Evolutionary conservation across 2,113 vertebrate genomes (phyloP).

Genomic region (Micromys minutus): DNA sequence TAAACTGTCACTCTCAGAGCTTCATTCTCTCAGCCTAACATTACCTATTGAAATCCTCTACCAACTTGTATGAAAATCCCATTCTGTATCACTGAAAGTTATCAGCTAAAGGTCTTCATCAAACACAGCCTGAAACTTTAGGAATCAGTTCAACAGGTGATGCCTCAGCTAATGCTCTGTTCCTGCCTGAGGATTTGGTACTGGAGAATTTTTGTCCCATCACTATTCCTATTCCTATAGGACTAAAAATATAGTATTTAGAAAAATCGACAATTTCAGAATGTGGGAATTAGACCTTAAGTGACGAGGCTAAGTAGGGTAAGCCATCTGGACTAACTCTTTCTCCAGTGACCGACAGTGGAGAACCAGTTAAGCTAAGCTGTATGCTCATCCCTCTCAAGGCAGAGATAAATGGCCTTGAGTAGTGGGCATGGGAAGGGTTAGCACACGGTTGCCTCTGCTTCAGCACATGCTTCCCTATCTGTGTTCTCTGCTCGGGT

Average conservation of each 20-base stretch:
- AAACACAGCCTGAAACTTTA: constrained; percentile 41
- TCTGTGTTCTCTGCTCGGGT: background rate
- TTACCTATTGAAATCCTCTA: background rate
- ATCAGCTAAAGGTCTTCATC: constrained; percentile 41
- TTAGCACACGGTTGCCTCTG: background rate
- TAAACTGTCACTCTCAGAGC: background rate
- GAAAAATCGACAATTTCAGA: constrained; percentile 35
- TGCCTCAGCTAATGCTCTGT: constrained; percentile 35
- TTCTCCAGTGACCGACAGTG: background rate
- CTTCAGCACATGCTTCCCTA: background rate
- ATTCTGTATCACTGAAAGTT: constrained; percentile 25
- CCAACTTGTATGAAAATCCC: background rate
- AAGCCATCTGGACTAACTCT: background rate
- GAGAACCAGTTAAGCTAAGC: background rate
- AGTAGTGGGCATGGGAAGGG: background rate
- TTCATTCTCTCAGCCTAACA: background rate
- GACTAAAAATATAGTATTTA: constrained; percentile 23
- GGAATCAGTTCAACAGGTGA: constrained; percentile 16
- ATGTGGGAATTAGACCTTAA: constrained; percentile 15
- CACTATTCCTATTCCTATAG: background rate
- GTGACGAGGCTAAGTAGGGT: constrained; percentile 2
- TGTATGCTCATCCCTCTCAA: background rate
- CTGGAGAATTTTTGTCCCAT: constrained; percentile 6
- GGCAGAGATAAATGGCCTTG: background rate
- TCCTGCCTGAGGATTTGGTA: constrained; percentile 16